Percentiles rank a stretch among this genome's conserved stretches.
phyloP scores from a whole-genome alignment of 1,140 invertebrate genomes.

The Lepidotrigona ventralis region DNA sequence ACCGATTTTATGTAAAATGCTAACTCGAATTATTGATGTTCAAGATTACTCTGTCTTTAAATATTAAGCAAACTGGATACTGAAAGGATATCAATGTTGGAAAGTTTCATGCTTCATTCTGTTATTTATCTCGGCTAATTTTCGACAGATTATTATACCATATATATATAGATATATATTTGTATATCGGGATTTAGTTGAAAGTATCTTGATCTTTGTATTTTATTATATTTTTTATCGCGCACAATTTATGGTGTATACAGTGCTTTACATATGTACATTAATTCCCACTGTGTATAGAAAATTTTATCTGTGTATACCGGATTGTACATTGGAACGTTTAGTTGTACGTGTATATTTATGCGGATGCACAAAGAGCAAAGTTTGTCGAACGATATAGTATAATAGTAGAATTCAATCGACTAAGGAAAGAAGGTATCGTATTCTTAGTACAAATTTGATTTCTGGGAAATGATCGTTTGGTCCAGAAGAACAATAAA shows the following conservation, averaged over 20 bases:
- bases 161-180: neutral
- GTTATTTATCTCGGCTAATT: neutral
- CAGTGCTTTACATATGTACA: neutral
- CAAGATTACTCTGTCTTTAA: neutral
- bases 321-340: neutral
- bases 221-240: slow-evolving; percentile 25
- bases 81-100: neutral
- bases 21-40: neutral
- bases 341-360: neutral
- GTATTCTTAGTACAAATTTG: neutral
- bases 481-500: neutral
- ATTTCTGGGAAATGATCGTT: neutral
- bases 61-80: neutral
- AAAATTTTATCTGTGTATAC: neutral
- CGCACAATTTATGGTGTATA: slow-evolving; percentile 35
- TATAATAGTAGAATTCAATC: slow-evolving; percentile 17
- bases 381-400: neutral
- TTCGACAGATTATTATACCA: neutral
- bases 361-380: neutral
- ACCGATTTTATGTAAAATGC: neutral
- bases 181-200: neutral
- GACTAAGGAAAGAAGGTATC: neutral
- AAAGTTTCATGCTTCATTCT: slow-evolving; percentile 11
- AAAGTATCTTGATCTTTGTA: neutral
- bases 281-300: neutral